Evolutionary conservation across 2,797 vertebrate genomes (phyloP), one percentile per base, ranked within the genome.

Genomic region (Tinamus major): DNA sequence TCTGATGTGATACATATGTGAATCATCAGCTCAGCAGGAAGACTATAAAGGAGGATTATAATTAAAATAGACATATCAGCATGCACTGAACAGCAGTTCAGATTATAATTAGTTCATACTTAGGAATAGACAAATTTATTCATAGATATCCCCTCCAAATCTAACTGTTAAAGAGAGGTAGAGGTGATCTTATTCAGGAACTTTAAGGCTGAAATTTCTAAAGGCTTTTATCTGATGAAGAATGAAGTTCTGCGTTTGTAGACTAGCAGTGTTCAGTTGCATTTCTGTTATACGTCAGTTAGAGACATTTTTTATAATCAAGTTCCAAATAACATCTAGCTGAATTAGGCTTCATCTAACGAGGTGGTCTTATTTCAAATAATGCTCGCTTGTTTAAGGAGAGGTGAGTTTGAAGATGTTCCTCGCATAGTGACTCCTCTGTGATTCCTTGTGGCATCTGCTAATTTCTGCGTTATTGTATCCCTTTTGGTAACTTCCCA

Each of bases 21-120:
- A 86, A 65, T 29, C n/a, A 90, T 17, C 31, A 76, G 51, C 31
- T 84, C 46, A 61, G 51, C 51, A 85, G 64, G n/a, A 39, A 86
- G 67, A 19, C 46, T 79, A 0, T 65, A 53, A 79, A 69, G 72
- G 53, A 84, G 17, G 46, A 17, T 35, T 88, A 3, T 35, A 83
- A 55, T 46, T 76, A 6, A 42, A n/a, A 70, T 46, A 0, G 0
- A 51, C 49, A 59, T 46, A 37, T 56, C 21, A 49, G 48, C 27
- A 37, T 10, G 80, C 12, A 7, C 7, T 70, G 55, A 82, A 70
- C 31, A 74, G 13, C 70, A 56, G 67, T 90, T 87, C 14, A 4
- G 81, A 20, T 70, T 94, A 62, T 65, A 63, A 84, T 76, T 81
- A 87, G 51, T 49, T 87, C 56, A 20, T 86, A 86, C n/a, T 69